Evolutionary conservation across 2,888 invertebrate genomes (phyloP).

Genomic region (Cylindroiulus punctatus): DNA sequence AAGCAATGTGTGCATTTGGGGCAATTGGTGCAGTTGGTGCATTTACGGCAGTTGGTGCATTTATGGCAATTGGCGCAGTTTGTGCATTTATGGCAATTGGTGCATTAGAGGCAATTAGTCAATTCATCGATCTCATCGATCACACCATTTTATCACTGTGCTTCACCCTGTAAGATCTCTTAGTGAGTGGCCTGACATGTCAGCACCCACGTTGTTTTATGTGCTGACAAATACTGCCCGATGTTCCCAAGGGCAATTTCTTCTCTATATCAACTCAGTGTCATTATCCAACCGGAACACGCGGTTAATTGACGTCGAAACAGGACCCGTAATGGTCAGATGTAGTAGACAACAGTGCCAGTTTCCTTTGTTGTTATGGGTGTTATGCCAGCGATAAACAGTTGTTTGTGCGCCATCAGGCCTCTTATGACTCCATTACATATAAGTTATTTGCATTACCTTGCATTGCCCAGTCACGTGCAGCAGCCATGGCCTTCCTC

Average conservation of each 20-base stretch:
- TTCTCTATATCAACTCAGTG: background rate
- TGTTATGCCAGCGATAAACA: background rate
- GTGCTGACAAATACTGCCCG: background rate
- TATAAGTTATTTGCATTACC: background rate
- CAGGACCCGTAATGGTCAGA: background rate
- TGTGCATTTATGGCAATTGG: too few relatives aligned
- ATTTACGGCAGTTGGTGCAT: too few relatives aligned
- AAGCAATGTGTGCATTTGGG: too few relatives aligned
- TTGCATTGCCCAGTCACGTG: background rate
- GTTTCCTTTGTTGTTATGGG: background rate
- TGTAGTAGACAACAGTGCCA: background rate
- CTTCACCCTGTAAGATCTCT: too few relatives aligned
- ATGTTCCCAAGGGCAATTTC: conserved; percentile 20
- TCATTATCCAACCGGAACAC: conserved; percentile 33
- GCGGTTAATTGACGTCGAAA: background rate
- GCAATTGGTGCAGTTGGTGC: too few relatives aligned
- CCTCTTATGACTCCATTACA: conserved; percentile 7
- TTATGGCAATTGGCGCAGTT: too few relatives aligned
- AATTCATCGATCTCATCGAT: too few relatives aligned
- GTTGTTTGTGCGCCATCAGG: background rate
- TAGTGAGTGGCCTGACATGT: background rate
- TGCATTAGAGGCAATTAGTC: too few relatives aligned
- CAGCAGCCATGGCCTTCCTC: background rate
- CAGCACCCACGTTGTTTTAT: background rate
- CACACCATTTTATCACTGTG: too few relatives aligned